Base-by-base conservation (phyloP, 2,888 invertebrate species). In the Leucophenga montana region DNA sequence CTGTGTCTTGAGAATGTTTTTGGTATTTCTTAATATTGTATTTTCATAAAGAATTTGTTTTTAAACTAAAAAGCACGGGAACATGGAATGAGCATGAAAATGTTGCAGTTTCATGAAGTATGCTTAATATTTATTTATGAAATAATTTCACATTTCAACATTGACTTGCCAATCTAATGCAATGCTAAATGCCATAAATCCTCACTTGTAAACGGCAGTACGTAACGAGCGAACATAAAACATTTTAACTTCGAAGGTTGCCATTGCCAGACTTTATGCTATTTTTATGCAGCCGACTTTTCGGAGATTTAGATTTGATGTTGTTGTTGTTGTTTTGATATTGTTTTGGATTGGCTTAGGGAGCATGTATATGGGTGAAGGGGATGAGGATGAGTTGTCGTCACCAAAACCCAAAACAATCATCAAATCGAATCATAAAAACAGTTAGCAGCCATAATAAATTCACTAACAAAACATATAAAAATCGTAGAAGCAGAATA, bases 381-480 rank as follows among this genome's bases (percentile, higher is more conserved):
- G n/a, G n/a, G n/a, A n/a, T n/a, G n/a, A 11, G 39, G 39, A 39
- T 39, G 39, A 39, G 48, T 61, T 68, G 61, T 61, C 39, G 18
- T 16, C 57, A 46, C 67, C 69, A 72, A 78, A 83, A 81, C 82
- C 77, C 74, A 83, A 39, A 83, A 83, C 75, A 81, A 83, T 83
- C 77, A 83, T 81, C 80, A 79, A 82, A 83, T 82, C 77, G 75
- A 81, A 78, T 77, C 83, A 83, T 81, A 81, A 81, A 81, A 81
- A 82, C 80, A 83, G 80, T 82, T 81, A 83, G 83, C 76, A 73
- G 68, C 76, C 78, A 82, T 79, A 75, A 81, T 81, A 81, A 82
- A 83, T 83, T 83, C 74, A 71, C 72, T 77, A 79, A 18, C 14
- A 50, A 46, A 20, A 18, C 50, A 50, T 18, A 50, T 50, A 50